A percentile compares a stretch with the other conserved stretches of the same genome.
Evolutionary conservation across 2,888 invertebrate genomes (phyloP).

Genomic region (Acanthacorydalis orientalis): DNA sequence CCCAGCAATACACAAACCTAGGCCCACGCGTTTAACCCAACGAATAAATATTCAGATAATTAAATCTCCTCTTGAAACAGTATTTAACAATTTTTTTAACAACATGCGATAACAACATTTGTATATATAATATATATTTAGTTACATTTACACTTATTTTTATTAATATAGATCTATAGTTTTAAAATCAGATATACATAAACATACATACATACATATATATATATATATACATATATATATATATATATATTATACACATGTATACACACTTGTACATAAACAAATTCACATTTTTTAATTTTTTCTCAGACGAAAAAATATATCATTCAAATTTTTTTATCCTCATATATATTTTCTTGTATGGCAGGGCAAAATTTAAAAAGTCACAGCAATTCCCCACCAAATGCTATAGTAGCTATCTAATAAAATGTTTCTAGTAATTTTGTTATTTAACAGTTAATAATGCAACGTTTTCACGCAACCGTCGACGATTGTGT

Average conservation of each 20-base stretch:
- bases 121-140: conserved; percentile 16
- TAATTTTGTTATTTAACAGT: too few relatives aligned
- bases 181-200: background rate
- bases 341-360: too few relatives aligned
- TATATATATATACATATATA: background rate
- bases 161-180: conserved; percentile 16
- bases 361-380: too few relatives aligned
- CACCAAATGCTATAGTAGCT: too few relatives aligned
- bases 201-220: too few relatives aligned
- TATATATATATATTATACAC: conserved; percentile 1
- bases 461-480: too few relatives aligned
- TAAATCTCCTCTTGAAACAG: background rate
- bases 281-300: background rate
- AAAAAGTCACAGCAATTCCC: too few relatives aligned
- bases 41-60: background rate
- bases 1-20: background rate
- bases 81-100: conserved; percentile 17
- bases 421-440: too few relatives aligned
- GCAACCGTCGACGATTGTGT: too few relatives aligned
- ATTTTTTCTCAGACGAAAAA: background rate
- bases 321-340: background rate
- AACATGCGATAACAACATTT: conserved; percentile 30
- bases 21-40: background rate
- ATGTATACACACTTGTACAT: background rate
- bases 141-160: conserved; percentile 14